Base-by-base conservation (phyloP, 2,888 invertebrate genomes). In the Eurytoma californica region DNA sequence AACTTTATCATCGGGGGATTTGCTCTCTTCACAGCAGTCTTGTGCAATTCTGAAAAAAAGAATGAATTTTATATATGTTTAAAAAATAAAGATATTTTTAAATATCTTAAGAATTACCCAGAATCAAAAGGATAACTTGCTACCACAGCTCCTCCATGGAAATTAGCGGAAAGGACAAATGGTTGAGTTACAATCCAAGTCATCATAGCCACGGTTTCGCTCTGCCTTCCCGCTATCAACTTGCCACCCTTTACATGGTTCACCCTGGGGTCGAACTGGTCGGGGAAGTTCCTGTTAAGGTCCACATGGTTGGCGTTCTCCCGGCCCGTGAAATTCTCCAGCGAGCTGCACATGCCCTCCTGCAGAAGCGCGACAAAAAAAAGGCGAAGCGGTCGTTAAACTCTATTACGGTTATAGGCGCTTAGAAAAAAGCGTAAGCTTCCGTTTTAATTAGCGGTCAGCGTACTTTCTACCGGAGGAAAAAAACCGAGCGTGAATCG, bases 41-140 rank as follows among this genome's bases (percentile, higher is more conserved):
- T 92, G 91, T 79, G 92, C 92, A 7, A 92, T 91, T 66, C 92
- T 92, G 24, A 0, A 67, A 75, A 55, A 79, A n/a, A 7, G 39
- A 60, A 63, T 66, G 1, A 28, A 61, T 24, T 39, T 18, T 14
- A 53, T 28, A 58, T 14, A 67, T n/a, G 14, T 53, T 53, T 2
- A 53, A 53, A 53, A 47, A 16, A 18, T 30, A 39, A 9, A 28
- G 12, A 63, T 9, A 63, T 24, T 24, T 2, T 18, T 72, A 13
- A 67, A 66, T 61, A 55, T 39, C 9, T 39, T 39, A 9, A 39
- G 1, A 63, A 58, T 91, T 91, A 95, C 96, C 92, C 92, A 18
- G 95, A 94, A 89, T 97, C 98, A 87, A 93, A 99, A 0, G 99
- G 99, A 91, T 98, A 99, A 90, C 98, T 99, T 72, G 98, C 98